Conservation (phyloP, 2,797 vertebrate genomes). For the Tympanoctomys barrerae region DNA sequence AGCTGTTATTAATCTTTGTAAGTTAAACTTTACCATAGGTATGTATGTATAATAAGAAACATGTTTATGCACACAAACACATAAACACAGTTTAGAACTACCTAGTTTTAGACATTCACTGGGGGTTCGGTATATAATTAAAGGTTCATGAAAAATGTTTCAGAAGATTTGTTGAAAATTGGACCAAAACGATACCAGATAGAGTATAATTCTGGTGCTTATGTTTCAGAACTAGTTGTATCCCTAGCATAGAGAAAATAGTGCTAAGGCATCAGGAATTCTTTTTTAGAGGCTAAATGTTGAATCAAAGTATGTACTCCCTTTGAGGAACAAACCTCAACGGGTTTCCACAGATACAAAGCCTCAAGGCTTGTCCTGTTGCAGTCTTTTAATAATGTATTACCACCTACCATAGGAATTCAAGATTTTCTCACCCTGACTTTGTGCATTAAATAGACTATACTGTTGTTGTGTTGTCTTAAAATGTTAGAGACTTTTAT, state of each 20-base stretch:
- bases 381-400: background rate
- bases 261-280: background rate
- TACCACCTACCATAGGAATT: background rate
- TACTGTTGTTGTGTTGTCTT: constrained; percentile 29
- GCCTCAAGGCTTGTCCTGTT: background rate
- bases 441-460: background rate
- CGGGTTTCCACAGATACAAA: background rate
- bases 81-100: background rate
- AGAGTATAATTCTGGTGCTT: background rate
- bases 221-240: background rate
- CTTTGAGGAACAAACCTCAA: background rate
- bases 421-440: background rate
- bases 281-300: background rate
- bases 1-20: background rate
- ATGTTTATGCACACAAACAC: background rate
- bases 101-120: background rate
- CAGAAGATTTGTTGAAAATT: constrained; percentile 24
- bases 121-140: background rate
- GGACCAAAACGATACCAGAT: background rate
- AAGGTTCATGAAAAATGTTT: background rate
- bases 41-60: background rate
- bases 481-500: background rate
- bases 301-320: background rate
- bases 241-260: background rate
- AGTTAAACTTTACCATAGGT: no score